phyloP scores from a whole-genome alignment of 2,797 vertebrate species.

The Agapornis canus region DNA sequence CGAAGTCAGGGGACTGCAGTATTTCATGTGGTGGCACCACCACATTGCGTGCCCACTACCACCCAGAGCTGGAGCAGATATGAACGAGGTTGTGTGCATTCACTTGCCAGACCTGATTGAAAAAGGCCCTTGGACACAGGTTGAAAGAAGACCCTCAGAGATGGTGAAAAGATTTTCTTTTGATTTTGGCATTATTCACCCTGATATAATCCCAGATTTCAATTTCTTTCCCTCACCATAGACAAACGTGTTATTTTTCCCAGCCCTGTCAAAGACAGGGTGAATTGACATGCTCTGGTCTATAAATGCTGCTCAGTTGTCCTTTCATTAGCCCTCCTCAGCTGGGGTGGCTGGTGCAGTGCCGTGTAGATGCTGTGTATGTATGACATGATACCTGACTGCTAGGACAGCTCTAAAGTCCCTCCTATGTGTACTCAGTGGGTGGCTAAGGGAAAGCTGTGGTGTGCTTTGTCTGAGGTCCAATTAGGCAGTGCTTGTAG shows the following conservation, averaged over 20 bases:
- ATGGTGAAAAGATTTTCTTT: background rate
- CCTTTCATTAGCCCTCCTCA: background rate
- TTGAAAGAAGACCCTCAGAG: background rate
- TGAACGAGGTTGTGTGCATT: background rate
- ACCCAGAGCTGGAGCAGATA: background rate
- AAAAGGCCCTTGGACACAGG: background rate
- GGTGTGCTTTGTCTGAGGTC: background rate
- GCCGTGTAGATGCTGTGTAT: background rate
- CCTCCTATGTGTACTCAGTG: background rate
- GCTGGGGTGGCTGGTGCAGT: background rate
- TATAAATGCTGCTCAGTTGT: background rate
- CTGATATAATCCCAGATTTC: background rate
- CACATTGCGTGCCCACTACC: accelerated
- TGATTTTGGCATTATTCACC: background rate
- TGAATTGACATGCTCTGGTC: background rate
- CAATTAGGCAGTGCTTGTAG: background rate
- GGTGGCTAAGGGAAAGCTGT: background rate
- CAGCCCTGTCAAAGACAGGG: background rate
- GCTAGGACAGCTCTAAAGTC: accelerated
- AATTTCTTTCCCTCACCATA: background rate
- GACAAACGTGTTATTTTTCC: background rate
- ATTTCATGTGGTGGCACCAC: background rate
- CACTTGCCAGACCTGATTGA: background rate
- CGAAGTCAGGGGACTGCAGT: background rate
- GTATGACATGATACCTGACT: background rate